phyloP scores from a whole-genome alignment of 2,113 vertebrate genomes.

The Lepus europaeus region DNA sequence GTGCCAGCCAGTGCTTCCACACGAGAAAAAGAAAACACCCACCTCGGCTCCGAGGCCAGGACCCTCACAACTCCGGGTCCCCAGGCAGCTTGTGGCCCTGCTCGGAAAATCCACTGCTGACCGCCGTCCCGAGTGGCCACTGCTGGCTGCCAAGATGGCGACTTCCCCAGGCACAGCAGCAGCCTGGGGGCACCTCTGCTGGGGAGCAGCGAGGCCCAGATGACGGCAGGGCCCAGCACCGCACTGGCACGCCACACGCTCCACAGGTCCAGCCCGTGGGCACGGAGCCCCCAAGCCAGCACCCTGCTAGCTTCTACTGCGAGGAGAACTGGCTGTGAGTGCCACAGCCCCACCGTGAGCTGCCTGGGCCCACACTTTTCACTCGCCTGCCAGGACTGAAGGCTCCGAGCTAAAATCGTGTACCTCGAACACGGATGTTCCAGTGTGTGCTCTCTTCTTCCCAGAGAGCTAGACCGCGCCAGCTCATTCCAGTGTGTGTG shows the following conservation, averaged over 20 bases:
- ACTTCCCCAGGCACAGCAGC: background rate
- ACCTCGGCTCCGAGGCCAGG: background rate
- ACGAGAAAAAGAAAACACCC: background rate
- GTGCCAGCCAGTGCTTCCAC: background rate
- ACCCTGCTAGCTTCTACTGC: background rate
- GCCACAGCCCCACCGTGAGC: background rate
- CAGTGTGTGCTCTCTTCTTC: background rate
- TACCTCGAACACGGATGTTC: background rate
- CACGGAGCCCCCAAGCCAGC: background rate
- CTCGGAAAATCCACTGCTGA: background rate
- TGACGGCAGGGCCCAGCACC: background rate
- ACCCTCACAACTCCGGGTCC: background rate
- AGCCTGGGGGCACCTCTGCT: background rate
- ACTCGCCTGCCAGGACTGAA: background rate
- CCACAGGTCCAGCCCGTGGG: fast-evolving
- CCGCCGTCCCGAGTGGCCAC: background rate
- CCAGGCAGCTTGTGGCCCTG: background rate
- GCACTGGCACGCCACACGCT: background rate
- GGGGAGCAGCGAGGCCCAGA: background rate
- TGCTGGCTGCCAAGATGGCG: background rate
- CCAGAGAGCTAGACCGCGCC: background rate
- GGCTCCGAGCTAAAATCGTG: background rate
- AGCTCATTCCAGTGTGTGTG: too few species aligned
- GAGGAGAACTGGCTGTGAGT: background rate
- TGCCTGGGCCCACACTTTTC: fast-evolving